These are phyloP conservation scores for Megalops cyprinoides DNA, from an alignment of 2,797 vertebrate genomes.

Conservation along the genomic window DNA sequence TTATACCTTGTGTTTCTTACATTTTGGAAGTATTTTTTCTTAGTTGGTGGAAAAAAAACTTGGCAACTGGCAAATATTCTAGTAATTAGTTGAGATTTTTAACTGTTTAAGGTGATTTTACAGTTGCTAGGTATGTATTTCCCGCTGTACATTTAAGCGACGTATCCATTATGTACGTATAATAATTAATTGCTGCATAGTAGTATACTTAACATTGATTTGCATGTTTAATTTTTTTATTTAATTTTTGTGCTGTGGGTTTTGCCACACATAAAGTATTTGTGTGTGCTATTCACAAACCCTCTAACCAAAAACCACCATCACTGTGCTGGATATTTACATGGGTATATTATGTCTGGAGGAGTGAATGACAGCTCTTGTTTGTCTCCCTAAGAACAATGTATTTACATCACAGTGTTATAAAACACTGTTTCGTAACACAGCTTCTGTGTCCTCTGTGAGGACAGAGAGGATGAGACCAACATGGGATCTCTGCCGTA, in stretches of 20 bases:
- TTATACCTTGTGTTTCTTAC: slow-evolving; percentile 8
- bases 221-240: background rate
- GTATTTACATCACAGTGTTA: background rate
- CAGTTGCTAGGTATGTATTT: no score
- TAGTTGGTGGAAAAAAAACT: background rate
- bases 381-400: background rate
- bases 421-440: slow-evolving; percentile 11
- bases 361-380: background rate
- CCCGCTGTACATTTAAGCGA: no score
- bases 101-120: no score
- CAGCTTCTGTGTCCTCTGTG: background rate
- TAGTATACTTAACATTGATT: background rate
- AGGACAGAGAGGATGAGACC: background rate
- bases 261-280: no score
- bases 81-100: no score
- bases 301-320: no score
- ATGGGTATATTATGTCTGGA: background rate
- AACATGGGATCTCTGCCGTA: background rate
- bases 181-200: background rate
- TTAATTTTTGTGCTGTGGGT: no score
- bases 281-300: no score
- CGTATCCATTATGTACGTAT: no score
- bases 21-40: slow-evolving; percentile 17
- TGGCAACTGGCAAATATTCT: no score
- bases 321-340: background rate